Percentiles rank a stretch among this genome's conserved stretches.
Conservation (phyloP, 2,113 vertebrate species). For the Rhabdomys dilectus region DNA sequence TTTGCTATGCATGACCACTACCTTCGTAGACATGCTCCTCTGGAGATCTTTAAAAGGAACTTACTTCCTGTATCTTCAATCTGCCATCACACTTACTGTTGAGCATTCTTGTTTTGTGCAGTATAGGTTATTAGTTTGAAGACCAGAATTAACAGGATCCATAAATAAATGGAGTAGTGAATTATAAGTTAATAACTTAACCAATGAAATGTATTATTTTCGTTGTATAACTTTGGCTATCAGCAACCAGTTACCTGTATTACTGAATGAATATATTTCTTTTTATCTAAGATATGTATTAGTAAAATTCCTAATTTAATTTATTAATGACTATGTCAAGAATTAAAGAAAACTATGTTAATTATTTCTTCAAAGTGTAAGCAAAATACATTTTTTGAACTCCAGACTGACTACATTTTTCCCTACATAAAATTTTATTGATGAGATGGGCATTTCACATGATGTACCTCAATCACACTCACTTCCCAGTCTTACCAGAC, state of each 20-base stretch:
- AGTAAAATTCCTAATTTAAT: neutral
- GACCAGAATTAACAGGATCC: neutral
- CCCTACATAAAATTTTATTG: neutral
- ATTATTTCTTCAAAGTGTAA: slow-evolving; percentile 47
- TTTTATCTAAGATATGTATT: neutral
- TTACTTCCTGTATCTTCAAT: slow-evolving; percentile 10
- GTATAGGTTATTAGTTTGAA: neutral
- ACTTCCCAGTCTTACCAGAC: neutral
- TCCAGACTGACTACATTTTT: neutral
- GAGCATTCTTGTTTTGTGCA: neutral
- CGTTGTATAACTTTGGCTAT: neutral
- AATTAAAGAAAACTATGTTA: neutral
- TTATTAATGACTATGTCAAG: neutral
- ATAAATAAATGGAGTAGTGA: neutral
- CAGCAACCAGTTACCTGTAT: neutral
- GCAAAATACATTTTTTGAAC: slow-evolving; percentile 10
- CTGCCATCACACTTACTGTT: neutral
- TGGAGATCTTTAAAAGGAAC: slow-evolving; percentile 27
- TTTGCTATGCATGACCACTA: neutral
- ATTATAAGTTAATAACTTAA: neutral
- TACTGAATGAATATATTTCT: neutral
- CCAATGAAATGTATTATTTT: neutral
- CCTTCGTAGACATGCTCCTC: slow-evolving; percentile 26
- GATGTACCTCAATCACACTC: neutral
- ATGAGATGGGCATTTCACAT: neutral